A percentile compares a stretch with the other conserved stretches of the same genome.
phyloP scores from a whole-genome alignment of 2,797 vertebrate species.

The Darevskia nairensis region DNA sequence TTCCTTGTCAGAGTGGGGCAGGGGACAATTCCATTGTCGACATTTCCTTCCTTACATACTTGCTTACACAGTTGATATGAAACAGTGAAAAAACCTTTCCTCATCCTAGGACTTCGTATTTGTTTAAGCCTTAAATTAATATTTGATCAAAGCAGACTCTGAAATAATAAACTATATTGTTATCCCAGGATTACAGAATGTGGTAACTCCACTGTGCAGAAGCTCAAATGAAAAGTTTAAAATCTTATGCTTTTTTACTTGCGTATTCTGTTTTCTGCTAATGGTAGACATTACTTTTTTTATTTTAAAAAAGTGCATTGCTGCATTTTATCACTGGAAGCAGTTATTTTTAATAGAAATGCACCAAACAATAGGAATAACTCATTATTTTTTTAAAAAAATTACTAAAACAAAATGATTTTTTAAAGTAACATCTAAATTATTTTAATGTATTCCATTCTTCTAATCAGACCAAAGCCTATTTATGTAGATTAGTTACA shows the following conservation, averaged over 20 bases:
- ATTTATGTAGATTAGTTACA: conserved; percentile 81
- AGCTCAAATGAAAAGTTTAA: conserved; percentile 51
- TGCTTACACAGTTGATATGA: not conserved
- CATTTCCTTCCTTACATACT: not conserved
- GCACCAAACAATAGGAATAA: conserved; percentile 49
- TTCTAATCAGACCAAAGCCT: conserved; percentile 76
- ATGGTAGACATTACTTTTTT: conserved; percentile 43
- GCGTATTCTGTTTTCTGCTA: conserved; percentile 41
- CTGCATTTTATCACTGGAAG: not conserved
- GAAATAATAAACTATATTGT: not conserved
- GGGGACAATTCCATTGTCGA: not conserved
- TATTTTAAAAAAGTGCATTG: conserved; percentile 1
- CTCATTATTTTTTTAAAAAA: conserved; percentile 10
- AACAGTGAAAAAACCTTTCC: not conserved
- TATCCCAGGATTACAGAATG: not conserved
- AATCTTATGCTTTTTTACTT: conserved; percentile 52
- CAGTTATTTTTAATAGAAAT: conserved; percentile 53
- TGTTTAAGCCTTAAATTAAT: not conserved
- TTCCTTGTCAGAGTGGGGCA: not conserved
- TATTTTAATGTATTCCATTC: conserved; percentile 77
- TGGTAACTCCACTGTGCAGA: not conserved
- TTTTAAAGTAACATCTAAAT: conserved; percentile 58
- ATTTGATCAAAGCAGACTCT: not conserved
- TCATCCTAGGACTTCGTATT: not conserved
- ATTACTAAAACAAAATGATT: conserved; percentile 55